Percentiles rank a stretch among this genome's conserved stretches.
These are phyloP conservation scores for Heliopora coerulea DNA, from an alignment of 92 coral and sea anemone species.

Conservation along the genomic window DNA sequence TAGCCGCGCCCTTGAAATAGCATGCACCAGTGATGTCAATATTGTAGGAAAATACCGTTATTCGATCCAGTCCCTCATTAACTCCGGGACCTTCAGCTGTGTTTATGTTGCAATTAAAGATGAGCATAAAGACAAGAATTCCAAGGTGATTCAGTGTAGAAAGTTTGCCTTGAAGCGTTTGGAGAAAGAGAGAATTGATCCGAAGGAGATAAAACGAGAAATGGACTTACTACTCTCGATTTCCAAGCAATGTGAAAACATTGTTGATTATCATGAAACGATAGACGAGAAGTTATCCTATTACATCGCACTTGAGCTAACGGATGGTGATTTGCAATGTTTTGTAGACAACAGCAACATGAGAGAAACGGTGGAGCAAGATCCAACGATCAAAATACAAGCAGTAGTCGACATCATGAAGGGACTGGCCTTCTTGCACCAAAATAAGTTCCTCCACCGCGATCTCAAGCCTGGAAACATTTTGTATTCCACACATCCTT, in stretches of 20 bases:
- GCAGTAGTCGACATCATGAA: constrained; percentile 28
- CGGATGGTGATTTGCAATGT: constrained; percentile 37
- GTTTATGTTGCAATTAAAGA: constrained; percentile 42
- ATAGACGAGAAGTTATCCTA: constrained; percentile 32
- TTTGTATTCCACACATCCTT: constrained; percentile 26
- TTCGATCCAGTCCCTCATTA: constrained; percentile 39
- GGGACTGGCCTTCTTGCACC: constrained; percentile 38
- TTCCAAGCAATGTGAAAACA: constrained; percentile 26
- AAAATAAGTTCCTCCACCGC: constrained; percentile 32
- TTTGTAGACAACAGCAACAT: constrained; percentile 2
- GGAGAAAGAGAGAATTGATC: constrained; percentile 38
- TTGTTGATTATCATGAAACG: constrained; percentile 27
- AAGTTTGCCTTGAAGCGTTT: constrained; percentile 38
- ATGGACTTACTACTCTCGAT: constrained; percentile 23
- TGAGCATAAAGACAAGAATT: constrained; percentile 21
- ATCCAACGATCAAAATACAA: neutral
- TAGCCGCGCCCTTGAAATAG: neutral
- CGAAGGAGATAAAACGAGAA: constrained; percentile 31
- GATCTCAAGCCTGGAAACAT: constrained; percentile 44
- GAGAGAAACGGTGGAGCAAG: neutral
- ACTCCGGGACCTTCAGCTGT: constrained; percentile 39
- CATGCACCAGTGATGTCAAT: neutral
- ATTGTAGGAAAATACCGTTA: constrained; percentile 9
- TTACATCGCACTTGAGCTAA: constrained; percentile 32
- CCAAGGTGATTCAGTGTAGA: neutral